Evolutionary conservation across 1,140 invertebrate species (phyloP), one percentile per base, ranked within the genome.

Genomic region (Conopomorpha cramerella): DNA sequence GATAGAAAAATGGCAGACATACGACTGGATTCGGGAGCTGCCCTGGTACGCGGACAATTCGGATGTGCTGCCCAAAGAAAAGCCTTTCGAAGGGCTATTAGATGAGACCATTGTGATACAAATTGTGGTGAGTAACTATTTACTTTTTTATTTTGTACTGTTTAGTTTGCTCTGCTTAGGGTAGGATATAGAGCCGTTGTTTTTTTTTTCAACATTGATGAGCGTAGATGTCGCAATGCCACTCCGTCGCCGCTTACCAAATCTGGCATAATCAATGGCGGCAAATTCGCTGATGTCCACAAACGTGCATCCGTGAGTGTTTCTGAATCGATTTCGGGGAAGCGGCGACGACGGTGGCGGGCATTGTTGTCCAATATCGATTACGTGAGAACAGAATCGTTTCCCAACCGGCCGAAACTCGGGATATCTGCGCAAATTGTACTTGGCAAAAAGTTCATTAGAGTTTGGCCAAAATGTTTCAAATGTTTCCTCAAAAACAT

Each of bases 281-380:
- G 58, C 41, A 49, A 72, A 72, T 72, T 61, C 54, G 70, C 70
- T 74, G 70, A 74, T 64, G n/a, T 58, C 57, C 63, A 63, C 67
- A 73, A 74, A 74, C 70, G 70, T 74, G 70, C 67, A 74, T 74
- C 65, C 61, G 63, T 68, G 64, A 61, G 51, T 49, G 63, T 72
- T 74, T 72, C 70, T 74, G 55, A 68, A 70, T 67, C 70, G 56
- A 60, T 60, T 74, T 70, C 70, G 57, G 52, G 56, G 70, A 74
- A 74, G 55, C 48, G 51, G 44, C 70, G 51, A 63, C 66, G 67
- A 63, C 65, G 70, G 70, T 74, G 70, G 70, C 64, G 51, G 53
- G 67, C 51, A 74, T 70, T 74, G 70, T 74, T 45, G 46, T 49
- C 55, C 61, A 56, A 56, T 58, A 63, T 61, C 58, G 51, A 57